Percentiles rank a stretch among this genome's conserved stretches.
These are phyloP conservation scores for Rhaphigaster nebulosa DNA, from an alignment of 2,888 invertebrate genomes.

Conservation along the genomic window DNA sequence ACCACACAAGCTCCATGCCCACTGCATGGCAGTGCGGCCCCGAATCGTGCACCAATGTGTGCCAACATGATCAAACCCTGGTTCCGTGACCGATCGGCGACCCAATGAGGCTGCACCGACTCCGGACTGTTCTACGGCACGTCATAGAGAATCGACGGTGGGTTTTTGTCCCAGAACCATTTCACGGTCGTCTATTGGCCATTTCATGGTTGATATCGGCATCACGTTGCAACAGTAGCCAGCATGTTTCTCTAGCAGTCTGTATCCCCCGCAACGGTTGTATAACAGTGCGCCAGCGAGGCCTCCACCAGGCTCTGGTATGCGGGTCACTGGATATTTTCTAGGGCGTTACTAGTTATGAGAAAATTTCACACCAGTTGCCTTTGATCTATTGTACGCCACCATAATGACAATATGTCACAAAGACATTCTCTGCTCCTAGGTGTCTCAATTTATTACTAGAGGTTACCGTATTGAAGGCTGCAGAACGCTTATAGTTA, in stretches of 20 bases:
- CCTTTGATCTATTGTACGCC: neutral
- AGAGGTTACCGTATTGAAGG: neutral
- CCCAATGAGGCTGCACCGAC: constrained; percentile 18
- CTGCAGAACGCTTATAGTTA: neutral
- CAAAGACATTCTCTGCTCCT: neutral
- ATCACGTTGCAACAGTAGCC: constrained; percentile 13
- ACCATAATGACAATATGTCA: constrained; percentile 29
- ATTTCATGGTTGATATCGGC: constrained; percentile 29
- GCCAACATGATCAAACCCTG: neutral
- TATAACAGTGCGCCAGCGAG: constrained; percentile 18
- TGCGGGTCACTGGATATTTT: constrained; percentile 29
- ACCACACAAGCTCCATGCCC: neutral
- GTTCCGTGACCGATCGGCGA: constrained; percentile 5
- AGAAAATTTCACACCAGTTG: constrained; percentile 45
- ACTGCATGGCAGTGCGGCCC: neutral
- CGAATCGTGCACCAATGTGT: constrained; percentile 20
- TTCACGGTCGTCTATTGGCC: constrained; percentile 31
- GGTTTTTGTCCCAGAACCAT: constrained; percentile 36
- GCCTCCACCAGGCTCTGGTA: neutral
- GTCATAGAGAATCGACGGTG: neutral
- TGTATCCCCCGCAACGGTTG: neutral
- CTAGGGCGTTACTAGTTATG: constrained; percentile 40
- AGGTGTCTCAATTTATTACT: neutral
- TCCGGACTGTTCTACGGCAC: neutral
- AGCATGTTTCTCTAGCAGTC: neutral